Conservation (phyloP, 2,888 invertebrate genomes). For the Cheilosia soror region DNA sequence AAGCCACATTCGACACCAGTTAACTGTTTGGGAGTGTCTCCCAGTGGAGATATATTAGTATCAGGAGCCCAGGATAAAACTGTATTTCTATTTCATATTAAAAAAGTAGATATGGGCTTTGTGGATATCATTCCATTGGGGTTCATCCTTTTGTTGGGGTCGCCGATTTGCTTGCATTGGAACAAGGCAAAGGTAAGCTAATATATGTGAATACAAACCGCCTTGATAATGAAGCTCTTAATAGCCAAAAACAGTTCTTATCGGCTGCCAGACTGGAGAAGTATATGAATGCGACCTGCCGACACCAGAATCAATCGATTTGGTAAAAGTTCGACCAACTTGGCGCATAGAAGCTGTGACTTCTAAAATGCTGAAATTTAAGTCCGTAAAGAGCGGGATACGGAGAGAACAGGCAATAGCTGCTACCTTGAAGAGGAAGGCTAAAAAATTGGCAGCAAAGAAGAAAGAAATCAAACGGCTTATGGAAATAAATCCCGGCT, state of each 20-base stretch:
- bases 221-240: neutral
- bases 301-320: conserved; percentile 83
- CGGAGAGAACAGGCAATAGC: conserved; percentile 86
- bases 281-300: conserved; percentile 85
- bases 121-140: conserved; percentile 87
- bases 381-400: conserved; percentile 86
- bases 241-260: conserved; percentile 82
- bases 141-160: conserved; percentile 87
- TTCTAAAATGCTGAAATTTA: conserved; percentile 83
- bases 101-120: conserved; percentile 82
- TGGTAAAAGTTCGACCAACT: conserved; percentile 77
- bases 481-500: conserved; percentile 85
- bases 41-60: conserved; percentile 85
- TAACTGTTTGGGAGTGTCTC: conserved; percentile 87
- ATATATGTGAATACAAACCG: neutral
- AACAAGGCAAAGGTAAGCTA: conserved; percentile 83
- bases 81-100: conserved; percentile 87
- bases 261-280: conserved; percentile 86
- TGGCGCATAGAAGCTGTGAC: conserved; percentile 80
- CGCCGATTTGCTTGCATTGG: conserved; percentile 89
- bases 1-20: conserved; percentile 89
- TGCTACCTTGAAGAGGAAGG: conserved; percentile 85
- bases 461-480: conserved; percentile 86
- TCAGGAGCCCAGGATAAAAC: conserved; percentile 88
- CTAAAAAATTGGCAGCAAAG: conserved; percentile 85